These are phyloP conservation scores for Pachliopta kotzebuea DNA, from an alignment of 2,888 invertebrate species.

Conservation along the genomic window DNA sequence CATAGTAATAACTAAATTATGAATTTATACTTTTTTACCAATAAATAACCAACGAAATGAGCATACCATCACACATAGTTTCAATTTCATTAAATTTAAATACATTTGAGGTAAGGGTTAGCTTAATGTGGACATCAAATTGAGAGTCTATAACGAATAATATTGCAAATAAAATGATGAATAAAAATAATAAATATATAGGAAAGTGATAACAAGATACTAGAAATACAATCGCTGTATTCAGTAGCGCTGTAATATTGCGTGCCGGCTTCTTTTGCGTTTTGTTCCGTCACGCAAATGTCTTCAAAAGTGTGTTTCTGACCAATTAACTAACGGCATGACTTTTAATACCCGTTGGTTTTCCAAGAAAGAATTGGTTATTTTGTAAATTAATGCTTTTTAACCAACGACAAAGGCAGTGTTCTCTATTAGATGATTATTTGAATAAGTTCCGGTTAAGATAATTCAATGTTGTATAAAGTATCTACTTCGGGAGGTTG, in stretches of 20 bases:
- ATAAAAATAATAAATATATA: background rate
- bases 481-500: no score
- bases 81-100: no score
- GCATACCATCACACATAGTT: no score
- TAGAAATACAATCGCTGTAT: background rate
- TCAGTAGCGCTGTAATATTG: conserved; percentile 2
- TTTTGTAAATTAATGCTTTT: background rate
- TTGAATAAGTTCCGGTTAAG: no score
- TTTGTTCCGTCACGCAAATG: conserved; percentile 11
- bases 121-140: no score
- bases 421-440: no score
- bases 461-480: no score
- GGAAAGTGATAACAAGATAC: background rate
- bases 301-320: conserved; percentile 13
- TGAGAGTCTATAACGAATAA: background rate
- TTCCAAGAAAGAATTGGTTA: background rate
- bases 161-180: background rate
- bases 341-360: conserved; percentile 4
- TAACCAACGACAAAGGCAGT: no score
- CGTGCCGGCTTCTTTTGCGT: conserved; percentile 2
- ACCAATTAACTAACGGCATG: conserved; percentile 9
- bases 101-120: no score
- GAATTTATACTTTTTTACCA: no score
- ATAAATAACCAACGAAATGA: no score
- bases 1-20: no score